Evolutionary conservation across 2,113 vertebrate genomes (phyloP).

Genomic region (Mola mola): DNA sequence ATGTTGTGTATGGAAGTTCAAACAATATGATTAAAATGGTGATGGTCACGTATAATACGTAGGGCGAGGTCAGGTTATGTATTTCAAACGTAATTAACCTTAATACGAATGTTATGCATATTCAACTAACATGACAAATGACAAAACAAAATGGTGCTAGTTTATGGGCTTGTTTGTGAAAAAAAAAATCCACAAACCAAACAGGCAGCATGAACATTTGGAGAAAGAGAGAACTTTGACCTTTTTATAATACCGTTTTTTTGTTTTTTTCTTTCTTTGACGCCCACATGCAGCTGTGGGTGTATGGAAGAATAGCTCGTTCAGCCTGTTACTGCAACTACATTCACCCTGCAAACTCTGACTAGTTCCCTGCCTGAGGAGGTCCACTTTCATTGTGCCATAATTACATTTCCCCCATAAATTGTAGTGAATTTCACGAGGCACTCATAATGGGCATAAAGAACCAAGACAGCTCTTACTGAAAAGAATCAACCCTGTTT

Average conservation of each 20-base stretch:
- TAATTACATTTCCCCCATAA: slow-evolving; percentile 22
- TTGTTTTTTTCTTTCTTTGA: slow-evolving; percentile 29
- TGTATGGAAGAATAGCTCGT: slow-evolving; percentile 59
- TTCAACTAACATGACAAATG: not conserved
- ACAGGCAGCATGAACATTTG: slow-evolving; percentile 57
- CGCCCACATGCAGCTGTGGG: slow-evolving; percentile 72
- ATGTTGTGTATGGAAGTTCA: not conserved
- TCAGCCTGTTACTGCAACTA: slow-evolving; percentile 59
- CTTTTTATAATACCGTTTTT: slow-evolving; percentile 56
- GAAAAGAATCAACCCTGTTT: slow-evolving; percentile 13
- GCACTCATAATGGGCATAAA: slow-evolving; percentile 21
- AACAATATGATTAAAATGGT: not conserved
- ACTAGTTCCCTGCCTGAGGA: slow-evolving; percentile 17
- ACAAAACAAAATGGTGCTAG: not conserved
- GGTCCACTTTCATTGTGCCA: slow-evolving; percentile 16
- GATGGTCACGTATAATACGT: not conserved
- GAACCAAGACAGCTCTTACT: slow-evolving; percentile 10
- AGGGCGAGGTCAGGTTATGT: slow-evolving; percentile 5
- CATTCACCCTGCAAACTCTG: slow-evolving; percentile 31
- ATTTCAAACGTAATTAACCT: slow-evolving; percentile 11
- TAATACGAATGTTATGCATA: not conserved
- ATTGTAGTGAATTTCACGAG: slow-evolving; percentile 20
- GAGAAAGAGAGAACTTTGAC: slow-evolving; percentile 62
- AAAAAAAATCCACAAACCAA: not conserved
- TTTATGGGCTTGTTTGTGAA: not conserved